Conservation (phyloP, 2,888 invertebrate species). For the Panopea generosa region DNA sequence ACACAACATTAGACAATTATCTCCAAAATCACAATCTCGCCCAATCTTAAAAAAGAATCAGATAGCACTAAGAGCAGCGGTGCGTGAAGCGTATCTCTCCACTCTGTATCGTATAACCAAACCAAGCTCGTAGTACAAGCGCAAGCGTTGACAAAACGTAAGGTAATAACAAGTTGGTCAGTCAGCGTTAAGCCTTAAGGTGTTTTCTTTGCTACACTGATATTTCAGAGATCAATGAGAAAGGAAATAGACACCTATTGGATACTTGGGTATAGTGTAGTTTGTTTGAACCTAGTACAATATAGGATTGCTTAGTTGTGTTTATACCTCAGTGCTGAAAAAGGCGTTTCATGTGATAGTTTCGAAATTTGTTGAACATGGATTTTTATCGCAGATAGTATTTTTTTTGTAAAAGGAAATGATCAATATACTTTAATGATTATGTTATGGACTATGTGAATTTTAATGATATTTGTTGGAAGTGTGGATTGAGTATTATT, state of each 20-base stretch:
- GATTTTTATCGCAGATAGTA: no score
- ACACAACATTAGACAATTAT: constrained; percentile 8
- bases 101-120: constrained; percentile 24
- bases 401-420: no score
- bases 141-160: constrained; percentile 44
- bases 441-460: no score
- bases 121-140: constrained; percentile 10
- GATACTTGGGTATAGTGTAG: constrained; percentile 6
- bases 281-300: neutral
- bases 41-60: constrained; percentile 5
- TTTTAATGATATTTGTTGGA: no score
- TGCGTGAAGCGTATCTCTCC: constrained; percentile 28
- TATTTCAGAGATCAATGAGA: constrained; percentile 31
- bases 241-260: constrained; percentile 25
- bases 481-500: no score
- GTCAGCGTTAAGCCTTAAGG: constrained; percentile 39
- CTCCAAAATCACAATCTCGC: constrained; percentile 4
- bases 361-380: no score
- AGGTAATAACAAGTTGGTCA: constrained; percentile 40
- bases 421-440: no score
- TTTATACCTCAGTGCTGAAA: neutral
- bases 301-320: constrained; percentile 17
- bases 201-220: constrained; percentile 25
- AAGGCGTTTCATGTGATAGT: no score
- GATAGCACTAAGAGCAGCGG: constrained; percentile 17